A percentile compares a stretch with the other conserved stretches of the same genome.
phyloP scores from a whole-genome alignment of 2,113 vertebrate species.

The Malurus melanocephalus region DNA sequence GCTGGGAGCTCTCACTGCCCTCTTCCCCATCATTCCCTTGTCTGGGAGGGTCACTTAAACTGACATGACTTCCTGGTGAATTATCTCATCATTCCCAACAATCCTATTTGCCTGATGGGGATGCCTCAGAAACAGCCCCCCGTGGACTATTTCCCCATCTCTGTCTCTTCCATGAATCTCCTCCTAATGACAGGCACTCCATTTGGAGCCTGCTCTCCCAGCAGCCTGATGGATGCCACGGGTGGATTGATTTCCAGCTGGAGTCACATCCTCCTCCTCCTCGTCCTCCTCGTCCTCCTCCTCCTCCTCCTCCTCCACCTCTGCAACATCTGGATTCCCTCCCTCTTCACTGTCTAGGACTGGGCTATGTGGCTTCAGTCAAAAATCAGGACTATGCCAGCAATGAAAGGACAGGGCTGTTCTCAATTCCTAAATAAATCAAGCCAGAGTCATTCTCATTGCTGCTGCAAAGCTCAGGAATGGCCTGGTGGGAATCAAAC shows the following conservation, averaged over 20 bases:
- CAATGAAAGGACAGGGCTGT: not conserved
- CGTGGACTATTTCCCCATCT: not conserved
- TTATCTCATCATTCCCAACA: conserved; percentile 55
- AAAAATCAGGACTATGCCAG: not conserved
- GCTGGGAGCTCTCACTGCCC: not conserved
- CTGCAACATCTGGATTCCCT: not conserved
- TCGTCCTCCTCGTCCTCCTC: too few relatives aligned
- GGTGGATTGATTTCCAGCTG: conserved; percentile 32
- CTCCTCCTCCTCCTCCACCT: not conserved
- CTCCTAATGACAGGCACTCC: conserved; percentile 20
- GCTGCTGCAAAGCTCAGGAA: not conserved
- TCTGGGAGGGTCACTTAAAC: conserved; percentile 12
- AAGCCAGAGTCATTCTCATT: not conserved
- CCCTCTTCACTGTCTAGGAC: rapidly evolving
- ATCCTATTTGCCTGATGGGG: conserved; percentile 25
- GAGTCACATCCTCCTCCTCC: not conserved
- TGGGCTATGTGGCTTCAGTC: not conserved
- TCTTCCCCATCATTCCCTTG: not conserved
- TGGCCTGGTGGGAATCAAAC: not conserved
- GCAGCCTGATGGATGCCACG: conserved; percentile 33
- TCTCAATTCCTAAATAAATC: not conserved
- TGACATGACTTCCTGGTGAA: conserved; percentile 35
- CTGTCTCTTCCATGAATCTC: conserved; percentile 25
- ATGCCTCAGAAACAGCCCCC: conserved; percentile 44
- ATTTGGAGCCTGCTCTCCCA: conserved; percentile 21